A percentile compares a stretch with the other conserved stretches of the same genome.
These are phyloP conservation scores for Thunnus albacares DNA, from an alignment of 2,797 vertebrate genomes.

Conservation along the genomic window DNA sequence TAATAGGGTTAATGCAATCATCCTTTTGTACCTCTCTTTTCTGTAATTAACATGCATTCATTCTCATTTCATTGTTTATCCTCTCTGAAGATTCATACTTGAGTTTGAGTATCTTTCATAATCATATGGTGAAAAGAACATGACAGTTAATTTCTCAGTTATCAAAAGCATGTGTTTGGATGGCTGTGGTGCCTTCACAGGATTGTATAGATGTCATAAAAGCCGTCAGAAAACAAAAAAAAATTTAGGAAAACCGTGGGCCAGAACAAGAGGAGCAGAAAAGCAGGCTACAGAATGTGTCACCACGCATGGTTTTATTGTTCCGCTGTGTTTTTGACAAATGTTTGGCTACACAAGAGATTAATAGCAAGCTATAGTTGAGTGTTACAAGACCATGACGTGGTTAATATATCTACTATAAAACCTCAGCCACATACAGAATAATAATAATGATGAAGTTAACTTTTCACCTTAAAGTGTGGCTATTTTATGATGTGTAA, in stretches of 20 bases:
- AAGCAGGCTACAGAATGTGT: not conserved
- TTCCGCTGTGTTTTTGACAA: not conserved
- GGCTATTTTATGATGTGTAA: not conserved
- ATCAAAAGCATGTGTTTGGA: not conserved
- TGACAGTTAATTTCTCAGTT: conserved; percentile 3
- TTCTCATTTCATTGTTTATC: conserved; percentile 10
- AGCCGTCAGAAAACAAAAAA: conserved; percentile 3
- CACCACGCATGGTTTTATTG: not conserved
- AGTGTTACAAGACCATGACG: not conserved
- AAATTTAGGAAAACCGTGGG: not conserved
- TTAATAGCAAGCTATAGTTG: not conserved
- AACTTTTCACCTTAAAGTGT: not conserved
- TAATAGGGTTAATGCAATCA: conserved; percentile 21
- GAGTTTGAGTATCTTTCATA: conserved; percentile 8
- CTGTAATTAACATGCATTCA: conserved; percentile 19
- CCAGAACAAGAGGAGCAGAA: not conserved
- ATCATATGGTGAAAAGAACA: not conserved
- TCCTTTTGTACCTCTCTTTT: conserved; percentile 28
- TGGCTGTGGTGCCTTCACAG: not conserved
- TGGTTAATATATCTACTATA: not conserved
- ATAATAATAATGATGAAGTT: not conserved
- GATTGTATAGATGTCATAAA: not conserved
- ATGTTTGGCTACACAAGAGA: not conserved
- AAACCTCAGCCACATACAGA: not conserved
- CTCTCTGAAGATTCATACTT: conserved; percentile 20